Percentiles rank a stretch among this genome's conserved stretches.
These are phyloP conservation scores for Sinocyclocheilus rhinocerous DNA, from an alignment of 2,113 vertebrate genomes.

Conservation along the genomic window DNA sequence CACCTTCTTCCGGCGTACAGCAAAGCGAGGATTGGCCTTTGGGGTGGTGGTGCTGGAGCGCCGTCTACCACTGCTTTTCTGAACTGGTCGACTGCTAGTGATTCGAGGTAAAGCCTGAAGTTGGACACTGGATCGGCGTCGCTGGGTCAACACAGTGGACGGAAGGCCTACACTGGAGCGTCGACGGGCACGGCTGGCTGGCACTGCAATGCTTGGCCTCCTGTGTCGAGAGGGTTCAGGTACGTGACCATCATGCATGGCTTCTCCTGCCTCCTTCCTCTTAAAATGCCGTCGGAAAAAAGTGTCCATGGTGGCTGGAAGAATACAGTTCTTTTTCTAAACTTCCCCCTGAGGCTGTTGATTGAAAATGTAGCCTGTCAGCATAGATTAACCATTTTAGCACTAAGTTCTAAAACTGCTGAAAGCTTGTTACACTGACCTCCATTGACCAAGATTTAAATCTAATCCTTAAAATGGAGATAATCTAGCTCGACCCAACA, in stretches of 20 bases:
- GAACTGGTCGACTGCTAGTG: conserved; percentile 28
- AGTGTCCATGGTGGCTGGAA: conserved; percentile 80
- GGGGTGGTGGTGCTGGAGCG: conserved; percentile 87
- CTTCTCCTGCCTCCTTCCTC: conserved; percentile 69
- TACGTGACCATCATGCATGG: neutral
- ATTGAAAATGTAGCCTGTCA: conserved; percentile 72
- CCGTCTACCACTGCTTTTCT: conserved; percentile 60
- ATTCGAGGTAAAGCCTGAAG: conserved; percentile 53
- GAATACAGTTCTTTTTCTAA: conserved; percentile 33
- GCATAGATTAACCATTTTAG: conserved; percentile 26
- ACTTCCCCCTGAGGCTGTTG: conserved; percentile 71
- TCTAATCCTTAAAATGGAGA: neutral
- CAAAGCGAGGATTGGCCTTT: conserved; percentile 79
- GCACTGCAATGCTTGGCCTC: conserved; percentile 74
- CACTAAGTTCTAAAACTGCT: neutral
- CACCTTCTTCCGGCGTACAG: conserved; percentile 63
- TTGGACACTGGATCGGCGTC: conserved; percentile 75
- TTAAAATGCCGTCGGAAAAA: conserved; percentile 91
- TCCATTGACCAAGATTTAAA: neutral
- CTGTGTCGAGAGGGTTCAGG: conserved; percentile 54
- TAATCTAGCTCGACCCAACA: neutral
- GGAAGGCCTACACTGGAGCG: conserved; percentile 83
- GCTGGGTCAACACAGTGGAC: conserved; percentile 74
- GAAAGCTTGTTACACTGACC: conserved; percentile 15
- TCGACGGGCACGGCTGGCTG: conserved; percentile 84